Evolutionary conservation across 2,888 invertebrate species (phyloP).

Genomic region (Idaea biselata): DNA sequence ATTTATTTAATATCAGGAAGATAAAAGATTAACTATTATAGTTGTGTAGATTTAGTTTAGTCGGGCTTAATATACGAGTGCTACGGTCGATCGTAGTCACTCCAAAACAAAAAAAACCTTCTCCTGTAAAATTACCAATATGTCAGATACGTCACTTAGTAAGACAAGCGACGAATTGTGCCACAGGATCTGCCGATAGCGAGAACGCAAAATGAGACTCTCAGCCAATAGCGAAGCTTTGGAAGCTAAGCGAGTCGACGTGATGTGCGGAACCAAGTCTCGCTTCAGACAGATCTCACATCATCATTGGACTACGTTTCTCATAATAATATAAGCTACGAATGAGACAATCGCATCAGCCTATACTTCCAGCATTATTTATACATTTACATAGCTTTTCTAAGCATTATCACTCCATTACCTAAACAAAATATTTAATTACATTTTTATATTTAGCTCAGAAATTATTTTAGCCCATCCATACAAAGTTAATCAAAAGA

Average conservation of each 20-base stretch:
- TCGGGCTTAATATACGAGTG: too few species aligned
- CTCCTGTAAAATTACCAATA: too few species aligned
- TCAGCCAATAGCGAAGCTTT: too few species aligned
- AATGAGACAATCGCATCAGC: slow-evolving; percentile 54
- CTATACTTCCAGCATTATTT: slow-evolving; percentile 66
- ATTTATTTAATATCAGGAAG: too few species aligned
- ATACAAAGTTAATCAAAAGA: slow-evolving; percentile 47
- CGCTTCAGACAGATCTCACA: background rate
- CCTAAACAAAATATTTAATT: slow-evolving; percentile 54
- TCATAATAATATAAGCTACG: slow-evolving; percentile 37
- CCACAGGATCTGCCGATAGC: too few species aligned
- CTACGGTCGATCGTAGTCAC: too few species aligned
- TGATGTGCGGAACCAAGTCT: background rate
- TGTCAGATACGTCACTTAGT: too few species aligned
- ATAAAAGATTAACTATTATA: too few species aligned
- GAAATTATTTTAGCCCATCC: slow-evolving; percentile 48
- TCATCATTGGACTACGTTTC: slow-evolving; percentile 2
- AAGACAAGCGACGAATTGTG: too few species aligned
- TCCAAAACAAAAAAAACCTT: too few species aligned
- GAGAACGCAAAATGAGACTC: too few species aligned
- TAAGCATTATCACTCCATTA: slow-evolving; percentile 65
- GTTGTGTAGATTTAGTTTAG: too few species aligned
- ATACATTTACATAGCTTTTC: slow-evolving; percentile 72
- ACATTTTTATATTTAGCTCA: slow-evolving; percentile 56
- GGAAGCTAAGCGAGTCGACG: background rate